Base-by-base conservation (phyloP, 2,113 vertebrate species). In the Otus sunia region DNA sequence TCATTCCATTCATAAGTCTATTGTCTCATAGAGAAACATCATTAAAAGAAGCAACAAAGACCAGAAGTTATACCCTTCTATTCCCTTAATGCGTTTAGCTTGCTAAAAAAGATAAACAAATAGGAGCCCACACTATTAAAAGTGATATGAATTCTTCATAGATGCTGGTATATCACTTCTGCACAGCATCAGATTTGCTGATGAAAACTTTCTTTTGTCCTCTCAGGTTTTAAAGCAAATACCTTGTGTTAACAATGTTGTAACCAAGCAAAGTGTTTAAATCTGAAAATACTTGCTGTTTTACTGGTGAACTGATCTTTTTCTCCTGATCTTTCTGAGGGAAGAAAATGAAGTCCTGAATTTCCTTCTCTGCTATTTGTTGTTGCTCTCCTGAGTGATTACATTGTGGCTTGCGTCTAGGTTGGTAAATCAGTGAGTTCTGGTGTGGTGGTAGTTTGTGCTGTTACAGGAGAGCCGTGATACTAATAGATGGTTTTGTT, bases 371-470 rank as follows among this genome's bases (percentile, higher is more conserved):
- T 96, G 41, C 66, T 69, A 27, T 89, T 92, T 59, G 80, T 90
- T 72, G n/a, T 73, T 93, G 45, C 80, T 83, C 59, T 94, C 74
- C 64, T 94, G 80, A 94, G 49, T 94, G 53, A 93, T 95, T 94
- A 72, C 67, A 27, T 29, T 55, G 32, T 25, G 13, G 45, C 83
- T 91, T 75, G 41, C 34, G 9, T 94, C 78, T 94, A 59, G 30
- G 16, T 90, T 96, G 59, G 62, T 90, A 93, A 96, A 94, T 89
- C 79, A 84, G 8, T 66, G 69, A 66, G n/a, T 94, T 92, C 25
- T 96, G 59, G 55, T 94, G 39, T 90, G 80, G 36, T 76, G 78
- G 37, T 76, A 88, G 71, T 91, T 97, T 55, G 25, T 66, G 78
- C 60, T 63, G 88, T 90, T 97, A 87, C 95, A 75, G 78, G 82